Conservation (phyloP, 2,797 vertebrate species). For the Clarias laeviceps region DNA sequence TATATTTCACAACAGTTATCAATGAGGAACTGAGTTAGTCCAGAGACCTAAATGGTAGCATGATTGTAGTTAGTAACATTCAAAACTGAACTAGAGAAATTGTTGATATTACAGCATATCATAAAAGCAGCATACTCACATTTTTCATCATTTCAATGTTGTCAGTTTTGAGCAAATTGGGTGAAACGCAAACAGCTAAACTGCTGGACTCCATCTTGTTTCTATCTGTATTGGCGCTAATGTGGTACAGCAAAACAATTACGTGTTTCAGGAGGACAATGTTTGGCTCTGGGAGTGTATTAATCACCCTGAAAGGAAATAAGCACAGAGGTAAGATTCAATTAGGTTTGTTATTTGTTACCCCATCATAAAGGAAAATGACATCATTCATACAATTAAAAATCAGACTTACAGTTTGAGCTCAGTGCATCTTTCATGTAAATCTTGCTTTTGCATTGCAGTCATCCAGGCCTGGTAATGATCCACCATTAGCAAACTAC, state of each 20-base stretch:
- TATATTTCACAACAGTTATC: constrained; percentile 79
- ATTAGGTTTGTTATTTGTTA: constrained; percentile 7
- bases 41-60: constrained; percentile 70
- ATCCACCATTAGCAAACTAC: constrained; percentile 73
- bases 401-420: constrained; percentile 76
- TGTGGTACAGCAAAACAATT: constrained; percentile 73
- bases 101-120: not conserved
- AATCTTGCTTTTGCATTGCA: constrained; percentile 70
- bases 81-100: not conserved
- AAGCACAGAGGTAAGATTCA: constrained; percentile 16
- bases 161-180: constrained; percentile 72
- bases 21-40: constrained; percentile 79
- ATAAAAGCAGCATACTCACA: constrained; percentile 64
- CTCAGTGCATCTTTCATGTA: constrained; percentile 70
- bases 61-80: not conserved
- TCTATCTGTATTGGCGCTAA: constrained; percentile 70
- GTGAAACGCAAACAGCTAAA: constrained; percentile 81
- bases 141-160: constrained; percentile 72
- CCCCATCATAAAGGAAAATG: not conserved
- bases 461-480: constrained; percentile 79
- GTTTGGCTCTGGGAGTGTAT: constrained; percentile 75
- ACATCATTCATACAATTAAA: not conserved
- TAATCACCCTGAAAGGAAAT: constrained; percentile 70
- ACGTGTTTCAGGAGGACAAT: constrained; percentile 74
- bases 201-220: constrained; percentile 83